Conservation (phyloP, 2,797 vertebrate species). For the Botia almorhae region DNA sequence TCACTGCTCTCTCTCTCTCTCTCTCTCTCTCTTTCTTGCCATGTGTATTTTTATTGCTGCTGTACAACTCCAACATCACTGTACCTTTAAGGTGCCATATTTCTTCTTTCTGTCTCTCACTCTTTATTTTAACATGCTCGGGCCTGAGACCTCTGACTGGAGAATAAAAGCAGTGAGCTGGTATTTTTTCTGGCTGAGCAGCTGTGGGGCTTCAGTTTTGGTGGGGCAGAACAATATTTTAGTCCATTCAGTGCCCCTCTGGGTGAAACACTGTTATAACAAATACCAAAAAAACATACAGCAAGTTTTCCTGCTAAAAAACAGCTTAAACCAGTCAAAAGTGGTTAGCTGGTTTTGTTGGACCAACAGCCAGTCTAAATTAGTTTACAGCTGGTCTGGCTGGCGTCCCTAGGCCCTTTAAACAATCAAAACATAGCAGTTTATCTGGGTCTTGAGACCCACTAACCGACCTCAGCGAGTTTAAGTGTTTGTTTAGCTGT, state of each 20-base stretch:
- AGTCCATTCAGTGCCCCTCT: background rate
- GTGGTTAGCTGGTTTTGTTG: background rate
- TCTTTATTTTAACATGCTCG: slow-evolving; percentile 16
- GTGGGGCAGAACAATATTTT: slow-evolving; percentile 12
- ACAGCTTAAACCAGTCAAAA: background rate
- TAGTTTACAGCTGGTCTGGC: background rate
- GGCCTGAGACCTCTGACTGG: background rate
- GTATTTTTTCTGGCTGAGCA: slow-evolving; percentile 5
- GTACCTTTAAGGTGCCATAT: background rate
- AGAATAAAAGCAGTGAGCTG: slow-evolving; percentile 9
- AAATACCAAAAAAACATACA: background rate
- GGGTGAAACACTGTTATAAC: background rate
- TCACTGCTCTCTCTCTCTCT: background rate
- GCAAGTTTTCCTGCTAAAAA: background rate
- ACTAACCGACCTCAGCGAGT: background rate
- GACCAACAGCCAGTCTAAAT: background rate
- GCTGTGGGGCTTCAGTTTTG: slow-evolving; percentile 10
- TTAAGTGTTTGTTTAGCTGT: too few species aligned
- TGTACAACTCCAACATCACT: slow-evolving; percentile 4
- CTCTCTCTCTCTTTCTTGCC: background rate
- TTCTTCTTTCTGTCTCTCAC: background rate
- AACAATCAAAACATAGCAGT: background rate
- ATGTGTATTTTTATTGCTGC: slow-evolving; percentile 3
- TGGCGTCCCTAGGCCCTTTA: background rate
- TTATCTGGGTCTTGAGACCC: background rate